Percentiles rank a stretch among this genome's conserved stretches.
These are phyloP conservation scores for Uloborus plumipes DNA, from an alignment of 2,888 invertebrate genomes.

Conservation along the genomic window DNA sequence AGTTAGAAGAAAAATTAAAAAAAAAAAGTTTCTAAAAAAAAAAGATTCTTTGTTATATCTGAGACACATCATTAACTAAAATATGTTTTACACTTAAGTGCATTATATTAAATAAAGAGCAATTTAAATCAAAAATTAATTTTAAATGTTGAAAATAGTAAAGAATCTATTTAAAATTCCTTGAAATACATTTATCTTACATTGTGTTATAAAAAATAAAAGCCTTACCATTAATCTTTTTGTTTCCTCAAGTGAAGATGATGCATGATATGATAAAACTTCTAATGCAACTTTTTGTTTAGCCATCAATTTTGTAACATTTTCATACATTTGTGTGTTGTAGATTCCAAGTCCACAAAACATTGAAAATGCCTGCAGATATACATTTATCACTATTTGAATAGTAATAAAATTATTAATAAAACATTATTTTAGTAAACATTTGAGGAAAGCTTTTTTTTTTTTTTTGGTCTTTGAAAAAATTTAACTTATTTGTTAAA, in stretches of 20 bases:
- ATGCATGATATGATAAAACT: slow-evolving; percentile 95
- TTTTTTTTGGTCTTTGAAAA: background rate
- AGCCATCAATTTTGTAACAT: slow-evolving; percentile 88
- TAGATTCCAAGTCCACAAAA: slow-evolving; percentile 97
- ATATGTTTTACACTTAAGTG: too few relatives aligned
- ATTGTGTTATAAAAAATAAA: background rate
- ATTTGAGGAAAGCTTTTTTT: background rate
- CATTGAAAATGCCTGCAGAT: slow-evolving; percentile 85
- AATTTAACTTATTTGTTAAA: too few relatives aligned
- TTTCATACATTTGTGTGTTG: slow-evolving; percentile 98
- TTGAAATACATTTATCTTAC: too few relatives aligned
- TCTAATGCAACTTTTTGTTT: slow-evolving; percentile 96
- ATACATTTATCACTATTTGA: background rate
- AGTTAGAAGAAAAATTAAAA: too few relatives aligned
- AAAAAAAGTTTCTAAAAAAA: too few relatives aligned
- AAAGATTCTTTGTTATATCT: too few relatives aligned
- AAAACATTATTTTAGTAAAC: slow-evolving; percentile 1
- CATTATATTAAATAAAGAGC: too few relatives aligned
- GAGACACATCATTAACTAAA: too few relatives aligned
- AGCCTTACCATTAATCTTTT: slow-evolving; percentile 76
- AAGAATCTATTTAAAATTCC: too few relatives aligned
- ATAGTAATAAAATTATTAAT: background rate
- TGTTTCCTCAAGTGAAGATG: slow-evolving; percentile 89
- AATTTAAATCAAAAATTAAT: too few relatives aligned
- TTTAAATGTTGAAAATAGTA: too few relatives aligned